Evolutionary conservation across 1,140 invertebrate species (phyloP), one percentile per base, ranked within the genome.

Genomic region (Thereuonema tuberculata): DNA sequence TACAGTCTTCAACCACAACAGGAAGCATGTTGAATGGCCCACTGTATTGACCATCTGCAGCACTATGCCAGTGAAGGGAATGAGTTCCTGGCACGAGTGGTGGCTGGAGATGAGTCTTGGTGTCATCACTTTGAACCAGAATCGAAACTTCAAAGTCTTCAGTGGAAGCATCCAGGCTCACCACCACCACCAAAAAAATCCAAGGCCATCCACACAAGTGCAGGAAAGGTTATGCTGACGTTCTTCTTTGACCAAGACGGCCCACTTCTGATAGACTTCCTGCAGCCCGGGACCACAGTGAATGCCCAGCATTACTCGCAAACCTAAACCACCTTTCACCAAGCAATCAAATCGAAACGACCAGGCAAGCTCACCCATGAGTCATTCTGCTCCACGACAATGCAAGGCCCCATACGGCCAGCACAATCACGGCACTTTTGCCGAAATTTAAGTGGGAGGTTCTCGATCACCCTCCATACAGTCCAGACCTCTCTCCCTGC

Each of bases 311-410:
- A 20, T 52, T 52, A 52, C 49, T 52, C 49, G 49, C 20, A 52
- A 52, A 52, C 49, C 20, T 25, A 9, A 20, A 25, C 25, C 20
- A 21, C 20, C 20, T 20, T 52, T 23, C 49, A 14, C 20, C 49
- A 52, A 25, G 49, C 49, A 52, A 52, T 52, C 20, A 52, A 52
- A 25, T 52, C 49, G 20, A 52, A 52, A 52, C 20, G 49, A 21
- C 49, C 49, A 21, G 20, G 25, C n/a, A n/a, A n/a, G n/a, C n/a
- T n/a, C n/a, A n/a, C n/a, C n/a, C n/a, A n/a, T n/a, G n/a, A n/a
- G n/a, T n/a, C n/a, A n/a, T n/a, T n/a, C n/a, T n/a, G n/a, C 31
- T 37, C 31, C 31, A 37, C 31, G 31, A 37, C 31, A 37, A 37
- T 37, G 31, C 31, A 37, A 37, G 31, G 17, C 31, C 31, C 17